phyloP scores from a whole-genome alignment of 2,797 vertebrate species.

The Sebastiscus albofasciatus region DNA sequence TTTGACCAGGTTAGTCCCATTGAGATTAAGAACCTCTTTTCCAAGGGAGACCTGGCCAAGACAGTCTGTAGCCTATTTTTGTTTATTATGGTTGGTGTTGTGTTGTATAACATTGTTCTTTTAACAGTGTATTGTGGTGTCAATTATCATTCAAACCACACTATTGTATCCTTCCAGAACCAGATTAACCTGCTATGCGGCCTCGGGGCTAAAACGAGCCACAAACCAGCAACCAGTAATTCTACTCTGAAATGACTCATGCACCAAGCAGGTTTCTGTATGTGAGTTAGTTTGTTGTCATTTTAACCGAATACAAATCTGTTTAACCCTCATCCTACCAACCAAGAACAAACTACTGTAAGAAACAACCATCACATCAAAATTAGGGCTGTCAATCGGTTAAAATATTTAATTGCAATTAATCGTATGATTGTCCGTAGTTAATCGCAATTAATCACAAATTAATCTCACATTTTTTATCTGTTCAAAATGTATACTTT shows the following conservation, averaged over 20 bases:
- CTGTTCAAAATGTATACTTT: too few species aligned
- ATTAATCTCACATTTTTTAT: rapidly evolving
- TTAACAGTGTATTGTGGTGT: background rate
- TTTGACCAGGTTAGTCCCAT: too few species aligned
- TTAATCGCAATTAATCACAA: too few species aligned
- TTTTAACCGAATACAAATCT: background rate
- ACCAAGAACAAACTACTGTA: too few species aligned
- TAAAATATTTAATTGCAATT: too few species aligned
- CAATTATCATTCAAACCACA: background rate
- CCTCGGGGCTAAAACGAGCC: background rate
- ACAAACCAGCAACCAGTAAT: background rate
- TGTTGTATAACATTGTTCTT: background rate
- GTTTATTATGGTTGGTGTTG: background rate
- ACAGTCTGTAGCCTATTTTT: background rate
- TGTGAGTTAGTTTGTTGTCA: background rate
- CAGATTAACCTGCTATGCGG: background rate
- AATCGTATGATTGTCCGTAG: too few species aligned
- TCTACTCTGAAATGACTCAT: background rate
- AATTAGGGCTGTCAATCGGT: too few species aligned
- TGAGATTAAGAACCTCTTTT: too few species aligned
- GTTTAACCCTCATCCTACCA: too few species aligned
- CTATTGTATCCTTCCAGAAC: background rate
- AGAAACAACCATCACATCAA: too few species aligned
- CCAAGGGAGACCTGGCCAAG: too few species aligned
- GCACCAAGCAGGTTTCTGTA: background rate